Percentiles rank a stretch among this genome's conserved stretches.
Evolutionary conservation across 23 tunicate genomes (phyloP).

Genomic region (Aplidium turbinatum): DNA sequence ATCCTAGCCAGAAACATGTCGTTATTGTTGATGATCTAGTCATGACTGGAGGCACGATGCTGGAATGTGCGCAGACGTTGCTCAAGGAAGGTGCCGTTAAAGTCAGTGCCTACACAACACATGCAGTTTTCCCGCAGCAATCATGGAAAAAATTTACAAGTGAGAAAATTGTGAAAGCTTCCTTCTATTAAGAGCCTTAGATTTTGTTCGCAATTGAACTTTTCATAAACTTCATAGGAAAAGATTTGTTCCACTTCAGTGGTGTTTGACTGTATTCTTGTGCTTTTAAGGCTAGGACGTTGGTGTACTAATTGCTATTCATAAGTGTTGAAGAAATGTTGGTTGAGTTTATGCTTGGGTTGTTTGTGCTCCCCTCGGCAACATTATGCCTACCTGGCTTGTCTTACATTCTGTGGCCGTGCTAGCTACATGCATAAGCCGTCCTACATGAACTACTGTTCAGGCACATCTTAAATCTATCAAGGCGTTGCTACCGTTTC

Average conservation of each 20-base stretch:
- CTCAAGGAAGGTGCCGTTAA: constrained; percentile 44
- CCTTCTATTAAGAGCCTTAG: too few species aligned
- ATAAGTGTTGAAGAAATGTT: neutral
- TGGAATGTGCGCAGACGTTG: constrained; percentile 42
- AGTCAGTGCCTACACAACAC: constrained; percentile 80
- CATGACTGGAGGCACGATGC: constrained; percentile 75
- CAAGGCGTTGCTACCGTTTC: too few species aligned
- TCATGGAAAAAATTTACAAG: constrained; percentile 68
- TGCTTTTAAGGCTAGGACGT: neutral
- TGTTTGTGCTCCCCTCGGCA: too few species aligned
- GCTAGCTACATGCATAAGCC: too few species aligned
- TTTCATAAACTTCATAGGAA: neutral
- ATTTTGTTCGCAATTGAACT: neutral
- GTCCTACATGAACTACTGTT: too few species aligned
- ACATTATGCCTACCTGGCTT: too few species aligned
- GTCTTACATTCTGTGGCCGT: too few species aligned
- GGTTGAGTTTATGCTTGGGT: too few species aligned
- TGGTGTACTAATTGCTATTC: neutral
- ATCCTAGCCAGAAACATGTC: constrained; percentile 50
- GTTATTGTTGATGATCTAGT: constrained; percentile 80
- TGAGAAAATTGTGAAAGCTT: neutral
- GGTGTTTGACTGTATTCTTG: neutral
- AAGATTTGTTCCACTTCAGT: neutral
- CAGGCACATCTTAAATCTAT: too few species aligned
- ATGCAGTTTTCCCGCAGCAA: constrained; percentile 74